Conservation (phyloP, 2,113 vertebrate species). For the Hippoglossus stenolepis region DNA sequence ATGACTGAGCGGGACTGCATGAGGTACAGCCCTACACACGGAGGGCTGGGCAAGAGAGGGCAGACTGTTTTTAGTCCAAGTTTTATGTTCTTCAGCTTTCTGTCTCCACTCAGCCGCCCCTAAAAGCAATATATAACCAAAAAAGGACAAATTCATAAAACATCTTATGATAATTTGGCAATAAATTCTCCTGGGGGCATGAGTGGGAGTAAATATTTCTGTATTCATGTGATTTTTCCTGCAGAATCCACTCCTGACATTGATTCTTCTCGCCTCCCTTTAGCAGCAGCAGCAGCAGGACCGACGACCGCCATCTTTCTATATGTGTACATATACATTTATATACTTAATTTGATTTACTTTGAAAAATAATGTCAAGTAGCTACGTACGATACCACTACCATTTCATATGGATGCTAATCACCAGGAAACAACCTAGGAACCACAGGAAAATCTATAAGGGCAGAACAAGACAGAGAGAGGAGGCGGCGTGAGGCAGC, state of each 20-base stretch:
- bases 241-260: conserved; percentile 61
- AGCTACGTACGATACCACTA: conserved; percentile 80
- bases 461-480: conserved; percentile 64
- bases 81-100: conserved; percentile 19
- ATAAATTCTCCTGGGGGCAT: conserved; percentile 52
- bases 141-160: conserved; percentile 53
- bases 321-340: conserved; percentile 76
- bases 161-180: conserved; percentile 74
- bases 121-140: conserved; percentile 56
- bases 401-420: conserved; percentile 78
- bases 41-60: conserved; percentile 24
- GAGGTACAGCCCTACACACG: conserved; percentile 47
- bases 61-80: conserved; percentile 35
- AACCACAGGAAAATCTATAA: conserved; percentile 80
- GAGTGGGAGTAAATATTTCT: conserved; percentile 49
- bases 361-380: conserved; percentile 77
- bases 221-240: conserved; percentile 51
- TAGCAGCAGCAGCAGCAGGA: conserved; percentile 79
- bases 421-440: conserved; percentile 79
- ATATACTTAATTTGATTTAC: conserved; percentile 75
- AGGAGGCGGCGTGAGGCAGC: conserved; percentile 59
- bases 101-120: conserved; percentile 33
- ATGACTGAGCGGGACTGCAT: conserved; percentile 47
- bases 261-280: conserved; percentile 68
- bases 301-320: conserved; percentile 56